Evolutionary conservation across 2,888 invertebrate genomes (phyloP), one percentile per base, ranked within the genome.

Genomic region (Megamerina dolium): DNA sequence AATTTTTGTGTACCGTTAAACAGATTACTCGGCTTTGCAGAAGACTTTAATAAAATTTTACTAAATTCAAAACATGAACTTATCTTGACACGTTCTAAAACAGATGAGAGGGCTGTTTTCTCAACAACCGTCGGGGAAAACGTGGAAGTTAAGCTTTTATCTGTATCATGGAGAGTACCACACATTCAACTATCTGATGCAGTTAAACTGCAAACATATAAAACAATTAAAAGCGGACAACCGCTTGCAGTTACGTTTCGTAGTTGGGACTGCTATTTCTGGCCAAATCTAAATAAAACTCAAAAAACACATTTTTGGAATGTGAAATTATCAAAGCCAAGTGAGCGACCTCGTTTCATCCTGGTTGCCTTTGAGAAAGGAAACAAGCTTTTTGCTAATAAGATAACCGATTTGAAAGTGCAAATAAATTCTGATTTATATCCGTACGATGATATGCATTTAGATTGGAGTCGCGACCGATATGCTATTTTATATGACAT

Each of bases 61-160:
- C 21, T 36, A 14, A 36, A 23, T 39, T 18, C 16, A 30, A 39
- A 39, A 39, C 39, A 39, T 39, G 39, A 31, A 21, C 19, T 39
- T 9, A 39, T 31, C n/a, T 39, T 39, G 10, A 6, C 10, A 23
- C 23, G 23, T 23, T 8, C 23, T 8, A 23, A 23, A 23, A 10
- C 6, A 23, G 23, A 23, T 23, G 10, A 6, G 10, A 23, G 10
- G 6, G 6, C 23, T 23, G 23, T 23, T 23, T 8, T 8, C 6
- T 23, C 23, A 23, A 6, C 10, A 10, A 23, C 10, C 10, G 23
- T 10, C 6, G 23, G 23, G 8, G 23, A 23, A 23, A 23, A 8
- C 6, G 23, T 10, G 6, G 10, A 23, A 23, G 6, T 23, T 8
- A 23, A 23, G 10, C 6, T 23, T 8, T 23, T 23, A 10, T 8